Percentiles rank a stretch among this genome's conserved stretches.
These are phyloP conservation scores for Molorchus minor DNA, from an alignment of 2,888 invertebrate genomes.

Conservation along the genomic window DNA sequence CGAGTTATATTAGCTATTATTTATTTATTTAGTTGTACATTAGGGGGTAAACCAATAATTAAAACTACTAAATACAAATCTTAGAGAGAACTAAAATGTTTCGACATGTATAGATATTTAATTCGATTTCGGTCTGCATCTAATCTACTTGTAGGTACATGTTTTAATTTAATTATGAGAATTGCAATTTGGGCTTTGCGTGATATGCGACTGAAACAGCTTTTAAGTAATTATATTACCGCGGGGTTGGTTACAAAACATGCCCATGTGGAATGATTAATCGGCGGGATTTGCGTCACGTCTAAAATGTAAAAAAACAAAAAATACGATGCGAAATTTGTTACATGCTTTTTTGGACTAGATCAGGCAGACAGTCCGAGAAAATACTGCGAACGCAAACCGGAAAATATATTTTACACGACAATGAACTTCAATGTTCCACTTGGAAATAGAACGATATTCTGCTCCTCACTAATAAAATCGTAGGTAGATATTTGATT, in stretches of 20 bases:
- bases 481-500: no score
- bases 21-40: no score
- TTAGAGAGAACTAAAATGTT: background rate
- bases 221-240: conserved; percentile 17
- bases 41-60: no score
- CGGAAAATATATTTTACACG: background rate
- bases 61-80: no score
- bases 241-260: background rate
- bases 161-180: conserved; percentile 18
- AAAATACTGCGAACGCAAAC: background rate
- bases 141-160: conserved; percentile 7
- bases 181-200: conserved; percentile 19
- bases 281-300: background rate
- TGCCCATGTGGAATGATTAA: conserved; percentile 1
- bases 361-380: background rate
- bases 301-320: background rate
- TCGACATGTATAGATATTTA: background rate
- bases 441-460: background rate
- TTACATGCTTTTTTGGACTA: background rate
- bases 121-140: conserved; percentile 1
- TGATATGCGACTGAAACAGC: conserved; percentile 10
- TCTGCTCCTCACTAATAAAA: background rate
- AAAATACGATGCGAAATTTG: background rate
- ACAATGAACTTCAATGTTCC: background rate
- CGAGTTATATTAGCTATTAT: no score